A percentile compares a stretch with the other conserved stretches of the same genome.
Evolutionary conservation across 2,797 vertebrate species (phyloP).

Genomic region (Megalops cyprinoides): DNA sequence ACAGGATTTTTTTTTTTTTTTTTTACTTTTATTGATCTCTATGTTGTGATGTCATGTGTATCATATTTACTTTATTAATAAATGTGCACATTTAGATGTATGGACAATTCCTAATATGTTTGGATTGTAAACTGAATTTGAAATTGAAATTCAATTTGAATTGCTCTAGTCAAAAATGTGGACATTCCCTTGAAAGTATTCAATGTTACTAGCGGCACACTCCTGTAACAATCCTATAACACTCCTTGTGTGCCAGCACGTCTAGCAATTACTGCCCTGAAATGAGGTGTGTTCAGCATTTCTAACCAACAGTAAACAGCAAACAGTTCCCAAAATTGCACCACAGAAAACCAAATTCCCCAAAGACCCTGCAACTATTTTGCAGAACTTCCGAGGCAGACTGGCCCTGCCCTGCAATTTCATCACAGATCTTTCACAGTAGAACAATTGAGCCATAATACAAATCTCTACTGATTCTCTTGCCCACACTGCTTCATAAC

Average conservation of each 20-base stretch:
- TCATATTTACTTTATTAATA: too few species aligned
- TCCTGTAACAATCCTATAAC: not conserved
- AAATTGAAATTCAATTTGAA: too few species aligned
- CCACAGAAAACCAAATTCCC: conserved; percentile 55
- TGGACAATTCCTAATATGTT: too few species aligned
- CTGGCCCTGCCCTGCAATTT: conserved; percentile 68
- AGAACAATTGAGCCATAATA: conserved; percentile 71
- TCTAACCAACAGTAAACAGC: conserved; percentile 52
- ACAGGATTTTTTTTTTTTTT: too few species aligned
- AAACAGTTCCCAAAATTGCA: conserved; percentile 68
- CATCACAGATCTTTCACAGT: conserved; percentile 71
- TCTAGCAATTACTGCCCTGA: not conserved
- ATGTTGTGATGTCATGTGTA: too few species aligned
- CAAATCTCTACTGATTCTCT: conserved; percentile 47
- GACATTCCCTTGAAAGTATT: not conserved
- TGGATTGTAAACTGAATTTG: too few species aligned
- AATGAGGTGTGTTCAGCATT: conserved; percentile 40
- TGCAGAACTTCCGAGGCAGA: conserved; percentile 67
- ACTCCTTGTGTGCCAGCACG: not conserved
- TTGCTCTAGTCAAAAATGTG: too few species aligned
- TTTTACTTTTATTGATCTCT: too few species aligned
- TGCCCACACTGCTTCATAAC: not conserved
- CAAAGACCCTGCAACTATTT: conserved; percentile 63
- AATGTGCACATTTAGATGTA: too few species aligned
- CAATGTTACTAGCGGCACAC: not conserved